A percentile compares a stretch with the other conserved stretches of the same genome.
phyloP scores from a whole-genome alignment of 1,140 invertebrate species.

The Atta colombica region DNA sequence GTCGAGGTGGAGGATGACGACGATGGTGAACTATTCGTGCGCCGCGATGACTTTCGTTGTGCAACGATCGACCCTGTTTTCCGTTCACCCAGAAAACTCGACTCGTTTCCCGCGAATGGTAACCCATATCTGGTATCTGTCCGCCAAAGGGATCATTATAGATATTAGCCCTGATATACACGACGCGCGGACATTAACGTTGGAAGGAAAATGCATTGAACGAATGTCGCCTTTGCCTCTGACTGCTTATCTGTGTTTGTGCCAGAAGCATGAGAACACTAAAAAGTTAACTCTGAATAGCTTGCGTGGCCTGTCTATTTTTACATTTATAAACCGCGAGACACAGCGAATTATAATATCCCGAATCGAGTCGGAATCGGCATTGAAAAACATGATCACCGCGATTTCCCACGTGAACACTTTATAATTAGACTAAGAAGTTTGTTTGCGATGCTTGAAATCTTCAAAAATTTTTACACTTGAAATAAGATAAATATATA shows the following conservation, averaged over 20 bases:
- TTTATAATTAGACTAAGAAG: not conserved
- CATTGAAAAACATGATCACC: not conserved
- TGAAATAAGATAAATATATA: too few relatives aligned
- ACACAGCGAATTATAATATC: slow-evolving; percentile 11
- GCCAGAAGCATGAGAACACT: slow-evolving; percentile 35
- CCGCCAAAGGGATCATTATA: slow-evolving; percentile 27
- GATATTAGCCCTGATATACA: not conserved
- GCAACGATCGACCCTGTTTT: slow-evolving; percentile 75
- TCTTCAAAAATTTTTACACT: too few relatives aligned
- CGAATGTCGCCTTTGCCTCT: not conserved
- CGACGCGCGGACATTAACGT: not conserved
- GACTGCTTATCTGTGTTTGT: slow-evolving; percentile 1
- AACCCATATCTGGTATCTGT: slow-evolving; percentile 54
- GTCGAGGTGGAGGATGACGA: slow-evolving; percentile 22
- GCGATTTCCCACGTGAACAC: too few relatives aligned
- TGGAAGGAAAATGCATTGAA: not conserved
- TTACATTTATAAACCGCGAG: slow-evolving; percentile 51
- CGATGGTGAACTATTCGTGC: slow-evolving; percentile 67
- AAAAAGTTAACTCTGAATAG: slow-evolving; percentile 46
- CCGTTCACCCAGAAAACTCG: slow-evolving; percentile 69
- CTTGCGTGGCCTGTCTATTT: slow-evolving; percentile 34
- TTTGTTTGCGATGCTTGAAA: too few relatives aligned
- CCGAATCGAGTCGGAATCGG: not conserved
- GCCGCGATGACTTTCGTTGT: slow-evolving; percentile 72
- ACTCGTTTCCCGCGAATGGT: slow-evolving; percentile 50